Percentiles rank a stretch among this genome's conserved stretches.
These are phyloP conservation scores for Pristis pectinata DNA, from an alignment of 2,797 vertebrate genomes.

Conservation along the genomic window DNA sequence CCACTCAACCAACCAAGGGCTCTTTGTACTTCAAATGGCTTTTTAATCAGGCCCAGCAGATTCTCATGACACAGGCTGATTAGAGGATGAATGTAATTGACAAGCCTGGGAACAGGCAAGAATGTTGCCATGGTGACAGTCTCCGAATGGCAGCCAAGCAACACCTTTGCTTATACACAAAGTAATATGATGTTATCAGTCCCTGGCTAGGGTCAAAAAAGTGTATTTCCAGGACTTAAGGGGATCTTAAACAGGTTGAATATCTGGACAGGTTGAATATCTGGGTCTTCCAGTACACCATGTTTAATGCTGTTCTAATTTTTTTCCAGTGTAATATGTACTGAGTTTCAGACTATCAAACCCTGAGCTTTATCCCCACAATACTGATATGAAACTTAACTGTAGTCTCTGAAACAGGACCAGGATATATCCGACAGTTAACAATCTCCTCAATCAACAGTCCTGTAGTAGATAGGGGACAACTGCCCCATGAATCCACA, in stretches of 20 bases:
- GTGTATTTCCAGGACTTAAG: too few relatives aligned
- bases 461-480: too few relatives aligned
- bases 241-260: not conserved
- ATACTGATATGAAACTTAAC: too few relatives aligned
- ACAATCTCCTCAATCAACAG: too few relatives aligned
- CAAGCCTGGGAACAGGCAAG: constrained; percentile 27
- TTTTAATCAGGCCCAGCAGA: not conserved
- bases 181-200: not conserved
- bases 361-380: too few relatives aligned
- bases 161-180: constrained; percentile 9
- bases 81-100: constrained; percentile 14
- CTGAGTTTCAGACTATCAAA: not conserved
- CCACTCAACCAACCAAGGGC: constrained; percentile 21
- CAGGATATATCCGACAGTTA: too few relatives aligned
- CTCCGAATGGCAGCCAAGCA: not conserved
- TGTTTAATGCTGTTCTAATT: not conserved
- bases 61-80: constrained; percentile 30
- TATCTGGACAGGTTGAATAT: not conserved
- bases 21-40: constrained; percentile 29
- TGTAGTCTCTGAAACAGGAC: too few relatives aligned
- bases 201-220: not conserved
- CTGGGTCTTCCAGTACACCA: not conserved
- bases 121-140: constrained; percentile 14
- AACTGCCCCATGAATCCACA: too few relatives aligned
- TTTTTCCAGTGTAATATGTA: not conserved